These are phyloP conservation scores for Mesorhabditis spiculigera DNA, from an alignment of 2,888 invertebrate genomes.

Conservation along the genomic window DNA sequence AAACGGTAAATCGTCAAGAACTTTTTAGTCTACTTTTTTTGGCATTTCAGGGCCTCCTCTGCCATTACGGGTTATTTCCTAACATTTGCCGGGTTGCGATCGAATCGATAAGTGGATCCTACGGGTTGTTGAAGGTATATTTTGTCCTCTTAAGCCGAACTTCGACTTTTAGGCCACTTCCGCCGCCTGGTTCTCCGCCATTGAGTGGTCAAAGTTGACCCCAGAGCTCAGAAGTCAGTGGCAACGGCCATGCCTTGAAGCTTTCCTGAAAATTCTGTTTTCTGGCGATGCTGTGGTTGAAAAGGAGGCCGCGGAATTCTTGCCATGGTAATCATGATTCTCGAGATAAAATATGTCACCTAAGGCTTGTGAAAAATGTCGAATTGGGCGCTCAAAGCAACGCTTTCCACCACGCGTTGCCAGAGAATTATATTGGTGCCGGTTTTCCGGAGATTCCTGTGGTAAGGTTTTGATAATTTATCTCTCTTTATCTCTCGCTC, in stretches of 20 bases:
- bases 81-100: not conserved
- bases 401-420: conserved; percentile 12
- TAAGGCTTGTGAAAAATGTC: conserved; percentile 13
- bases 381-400: conserved; percentile 9
- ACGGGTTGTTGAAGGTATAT: not conserved
- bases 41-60: conserved; percentile 8
- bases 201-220: conserved; percentile 20
- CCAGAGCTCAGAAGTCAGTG: conserved; percentile 8
- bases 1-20: not conserved
- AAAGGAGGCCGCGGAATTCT: conserved; percentile 8
- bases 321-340: conserved; percentile 12
- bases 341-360: not conserved
- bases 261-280: conserved; percentile 13
- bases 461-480: not conserved
- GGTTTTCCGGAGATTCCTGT: not conserved
- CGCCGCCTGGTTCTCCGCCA: conserved; percentile 27
- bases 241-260: conserved; percentile 8
- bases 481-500: too few species aligned
- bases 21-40: conserved; percentile 10
- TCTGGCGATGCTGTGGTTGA: conserved; percentile 9
- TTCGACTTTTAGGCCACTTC: conserved; percentile 19
- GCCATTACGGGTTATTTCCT: not conserved
- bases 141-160: not conserved
- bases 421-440: conserved; percentile 8
- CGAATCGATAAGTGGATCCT: not conserved